Evolutionary conservation across 1,140 invertebrate species (phyloP).

Genomic region (Aethina tumida): DNA sequence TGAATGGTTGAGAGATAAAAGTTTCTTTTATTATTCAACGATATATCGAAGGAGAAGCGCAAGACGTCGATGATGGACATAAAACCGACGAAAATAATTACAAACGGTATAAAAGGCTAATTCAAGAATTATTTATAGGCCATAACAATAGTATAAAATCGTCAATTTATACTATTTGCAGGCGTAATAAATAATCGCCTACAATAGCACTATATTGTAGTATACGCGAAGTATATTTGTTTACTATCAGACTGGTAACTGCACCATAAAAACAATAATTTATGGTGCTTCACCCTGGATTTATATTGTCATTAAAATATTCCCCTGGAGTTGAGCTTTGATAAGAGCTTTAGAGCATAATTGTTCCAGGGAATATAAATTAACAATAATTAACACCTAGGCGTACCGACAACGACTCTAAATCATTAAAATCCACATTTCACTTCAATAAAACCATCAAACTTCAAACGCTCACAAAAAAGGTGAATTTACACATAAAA

Average conservation of each 20-base stretch:
- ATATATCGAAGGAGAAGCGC: no score
- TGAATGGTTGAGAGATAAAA: no score
- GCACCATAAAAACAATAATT: slow-evolving; percentile 1
- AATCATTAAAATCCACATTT: neutral
- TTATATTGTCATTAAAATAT: slow-evolving; percentile 1
- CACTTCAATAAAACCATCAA: slow-evolving; percentile 1
- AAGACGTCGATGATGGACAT: no score
- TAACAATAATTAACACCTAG: neutral
- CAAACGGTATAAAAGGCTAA: neutral
- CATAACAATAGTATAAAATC: slow-evolving; percentile 4
- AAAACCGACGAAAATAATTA: no score
- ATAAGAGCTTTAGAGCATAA: neutral
- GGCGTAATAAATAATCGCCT: slow-evolving; percentile 1
- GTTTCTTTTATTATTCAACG: no score
- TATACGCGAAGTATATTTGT: slow-evolving; percentile 2
- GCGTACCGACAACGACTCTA: neutral
- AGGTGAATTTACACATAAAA: no score
- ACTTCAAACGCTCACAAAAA: no score
- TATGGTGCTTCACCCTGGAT: slow-evolving; percentile 1
- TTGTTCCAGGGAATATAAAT: neutral
- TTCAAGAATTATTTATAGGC: slow-evolving; percentile 1
- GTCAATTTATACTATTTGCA: slow-evolving; percentile 4
- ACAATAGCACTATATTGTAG: slow-evolving; percentile 1
- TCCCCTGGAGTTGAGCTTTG: neutral
- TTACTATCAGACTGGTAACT: slow-evolving; percentile 1